Base-by-base conservation (phyloP, 1,140 invertebrate genomes). In the Spodoptera frugiperda region DNA sequence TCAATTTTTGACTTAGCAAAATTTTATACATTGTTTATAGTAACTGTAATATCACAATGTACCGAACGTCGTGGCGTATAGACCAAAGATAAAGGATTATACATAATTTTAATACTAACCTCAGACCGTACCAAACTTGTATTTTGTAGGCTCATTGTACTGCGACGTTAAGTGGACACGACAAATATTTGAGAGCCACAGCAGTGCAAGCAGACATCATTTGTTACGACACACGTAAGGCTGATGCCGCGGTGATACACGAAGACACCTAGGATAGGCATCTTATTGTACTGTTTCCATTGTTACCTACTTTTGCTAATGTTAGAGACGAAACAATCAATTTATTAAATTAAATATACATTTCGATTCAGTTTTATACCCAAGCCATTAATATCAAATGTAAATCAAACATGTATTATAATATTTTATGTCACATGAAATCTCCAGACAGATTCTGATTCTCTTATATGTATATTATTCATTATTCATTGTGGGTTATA, bases 1-100 rank as follows among this genome's bases (percentile, higher is more conserved):
- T 94, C 92, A 94, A 94, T 94, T 94, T 93, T 90, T 94, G 91
- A 94, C 91, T 93, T 94, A 94, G 92, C 89, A 86, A 94, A 94
- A 92, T 93, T 94, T 94, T 94, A 93, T 93, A 94, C 90, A 84
- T 93, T 91, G 87, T 93, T 91, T 92, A 93, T 91, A 93, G 87
- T 87, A 75, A 90, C 84, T 86, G 79, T 89, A 87, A 91, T 82
- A 88, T 89, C 89, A 89, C 78, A 88, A 86, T 87, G 83, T 89
- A 91, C 90, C 87, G 89, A 87, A 80, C 89, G 87, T 91, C 87
- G 86, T 88, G 85, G 87, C 82, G 87, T 87, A 82, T 87, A 93
- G 89, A 94, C 92, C 92, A 94, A 94, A 94, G 91, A 93, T 91
- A 88, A 92, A 85, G 84, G 87, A 89, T 90, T 78, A 92, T 90